Evolutionary conservation across 2,888 invertebrate genomes (phyloP).

Genomic region (Zhuqinia jingwanae): DNA sequence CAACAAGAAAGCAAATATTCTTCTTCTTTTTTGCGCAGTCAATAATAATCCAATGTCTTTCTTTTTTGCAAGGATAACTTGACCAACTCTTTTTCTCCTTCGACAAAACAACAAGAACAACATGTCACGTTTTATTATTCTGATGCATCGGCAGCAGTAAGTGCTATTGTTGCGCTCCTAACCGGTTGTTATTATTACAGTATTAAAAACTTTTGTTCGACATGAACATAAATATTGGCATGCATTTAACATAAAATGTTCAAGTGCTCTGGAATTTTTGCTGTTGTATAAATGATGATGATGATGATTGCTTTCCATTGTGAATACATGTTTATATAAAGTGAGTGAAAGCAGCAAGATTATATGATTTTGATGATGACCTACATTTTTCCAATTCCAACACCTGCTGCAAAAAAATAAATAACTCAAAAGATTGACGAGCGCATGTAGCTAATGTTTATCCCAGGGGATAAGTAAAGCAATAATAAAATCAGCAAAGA

Average conservation of each 20-base stretch:
- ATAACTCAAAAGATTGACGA: slow-evolving; percentile 5
- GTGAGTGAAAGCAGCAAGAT: not conserved
- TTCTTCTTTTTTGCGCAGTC: slow-evolving; percentile 1
- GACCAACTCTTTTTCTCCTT: not conserved
- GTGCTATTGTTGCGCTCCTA: too few relatives aligned
- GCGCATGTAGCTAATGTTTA: not conserved
- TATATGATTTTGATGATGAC: slow-evolving; percentile 17
- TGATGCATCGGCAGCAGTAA: not conserved
- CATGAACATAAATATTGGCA: not conserved
- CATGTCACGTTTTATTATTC: too few relatives aligned
- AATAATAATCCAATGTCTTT: slow-evolving; percentile 1
- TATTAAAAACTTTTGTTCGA: not conserved
- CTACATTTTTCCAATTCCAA: slow-evolving; percentile 16
- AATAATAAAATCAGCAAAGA: not conserved
- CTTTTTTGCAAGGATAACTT: slow-evolving; percentile 13
- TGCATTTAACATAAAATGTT: too few relatives aligned
- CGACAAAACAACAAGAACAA: too few relatives aligned
- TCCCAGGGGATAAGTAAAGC: not conserved
- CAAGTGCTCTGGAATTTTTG: too few relatives aligned
- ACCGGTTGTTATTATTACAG: not conserved
- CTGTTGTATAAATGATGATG: not conserved
- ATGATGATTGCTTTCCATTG: not conserved
- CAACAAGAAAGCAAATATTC: not conserved
- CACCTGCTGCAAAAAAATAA: slow-evolving; percentile 12
- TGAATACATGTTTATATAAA: too few relatives aligned